Base-by-base conservation (phyloP, 2,888 invertebrate species). In the Ditula angustiorana region DNA sequence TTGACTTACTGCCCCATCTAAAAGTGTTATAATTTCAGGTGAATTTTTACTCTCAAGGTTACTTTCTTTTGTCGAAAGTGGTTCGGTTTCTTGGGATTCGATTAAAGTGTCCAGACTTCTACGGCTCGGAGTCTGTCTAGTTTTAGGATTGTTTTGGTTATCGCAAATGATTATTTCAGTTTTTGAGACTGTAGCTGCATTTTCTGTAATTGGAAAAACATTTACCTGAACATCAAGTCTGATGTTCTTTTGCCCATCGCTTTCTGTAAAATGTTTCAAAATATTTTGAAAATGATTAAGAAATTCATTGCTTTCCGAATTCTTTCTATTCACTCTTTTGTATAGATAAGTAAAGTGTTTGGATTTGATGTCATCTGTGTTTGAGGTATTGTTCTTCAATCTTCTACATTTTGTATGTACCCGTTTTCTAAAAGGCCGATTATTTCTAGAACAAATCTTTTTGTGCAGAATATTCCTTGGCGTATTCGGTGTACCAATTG, bases 151-250 rank as follows among this genome's bases (percentile, higher is more conserved):
- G 4, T 19, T 26, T 19, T 52, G 33, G 7, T 24, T 37, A 7
- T 50, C 24, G 37, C 37, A 30, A 33, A 24, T 33, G 4, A 49
- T 41, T 5, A 21, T 24, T 26, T 37, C 13, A 8, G 35, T 24
- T 2, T 63, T 5, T 35, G 24, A 11, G 26, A 8, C 3, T 11
- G 41, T n/a, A 24, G 24, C 19, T 11, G 66, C 61, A 28, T 66
- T 63, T 37, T 74, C 74, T 53, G 61, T 57, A 0, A 66, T 63
- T 28, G 88, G 84, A 49, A 74, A 73, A 0, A 88, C 69, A 64
- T 85, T 88, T 4, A 90, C 73, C 47, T 82, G 79, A 66, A 90
- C 73, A 67, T 90, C 83, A 46, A 90, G 63, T 68, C 83, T 83
- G 11, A 88, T 73, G 61, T 86, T 81, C 41, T 74, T 82, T 24